These are phyloP conservation scores for Eupsilia transversa DNA, from an alignment of 2,888 invertebrate genomes.

Conservation along the genomic window DNA sequence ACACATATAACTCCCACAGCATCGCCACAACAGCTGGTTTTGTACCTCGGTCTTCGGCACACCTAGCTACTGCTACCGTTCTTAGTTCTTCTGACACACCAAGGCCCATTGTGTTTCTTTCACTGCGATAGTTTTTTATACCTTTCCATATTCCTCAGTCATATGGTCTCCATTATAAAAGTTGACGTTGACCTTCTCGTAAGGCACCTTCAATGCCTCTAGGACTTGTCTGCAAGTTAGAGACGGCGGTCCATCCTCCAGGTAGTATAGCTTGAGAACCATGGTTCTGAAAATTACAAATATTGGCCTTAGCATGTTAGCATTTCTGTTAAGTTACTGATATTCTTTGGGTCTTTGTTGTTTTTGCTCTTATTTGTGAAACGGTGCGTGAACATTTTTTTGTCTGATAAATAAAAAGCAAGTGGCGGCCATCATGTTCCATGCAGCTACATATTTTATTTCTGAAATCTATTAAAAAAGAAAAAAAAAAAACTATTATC, in stretches of 20 bases:
- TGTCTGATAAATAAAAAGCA: not conserved
- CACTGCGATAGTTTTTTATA: conserved; percentile 71
- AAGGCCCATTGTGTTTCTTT: not conserved
- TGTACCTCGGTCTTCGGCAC: not conserved
- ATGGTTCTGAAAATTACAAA: conserved; percentile 68
- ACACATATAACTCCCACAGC: not conserved
- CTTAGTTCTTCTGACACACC: not conserved
- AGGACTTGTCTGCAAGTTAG: conserved; percentile 93
- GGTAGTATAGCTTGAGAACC: conserved; percentile 92
- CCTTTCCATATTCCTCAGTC: conserved; percentile 93
- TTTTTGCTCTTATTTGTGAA: not conserved
- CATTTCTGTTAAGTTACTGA: not conserved
- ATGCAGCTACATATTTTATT: not conserved
- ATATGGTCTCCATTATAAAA: conserved; percentile 94
- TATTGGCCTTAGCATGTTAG: not conserved
- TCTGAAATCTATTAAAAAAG: not conserved
- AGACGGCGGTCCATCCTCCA: conserved; percentile 95
- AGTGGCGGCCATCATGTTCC: not conserved
- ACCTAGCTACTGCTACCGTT: not conserved
- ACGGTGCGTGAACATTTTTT: conserved; percentile 5
- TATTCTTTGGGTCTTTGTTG: not conserved
- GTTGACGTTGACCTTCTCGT: conserved; percentile 92
- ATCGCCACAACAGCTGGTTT: not conserved
- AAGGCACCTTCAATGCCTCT: conserved; percentile 92
- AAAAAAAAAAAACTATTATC: not conserved